These are phyloP conservation scores for Protonemura montana DNA, from an alignment of 2,888 invertebrate species.

Conservation along the genomic window DNA sequence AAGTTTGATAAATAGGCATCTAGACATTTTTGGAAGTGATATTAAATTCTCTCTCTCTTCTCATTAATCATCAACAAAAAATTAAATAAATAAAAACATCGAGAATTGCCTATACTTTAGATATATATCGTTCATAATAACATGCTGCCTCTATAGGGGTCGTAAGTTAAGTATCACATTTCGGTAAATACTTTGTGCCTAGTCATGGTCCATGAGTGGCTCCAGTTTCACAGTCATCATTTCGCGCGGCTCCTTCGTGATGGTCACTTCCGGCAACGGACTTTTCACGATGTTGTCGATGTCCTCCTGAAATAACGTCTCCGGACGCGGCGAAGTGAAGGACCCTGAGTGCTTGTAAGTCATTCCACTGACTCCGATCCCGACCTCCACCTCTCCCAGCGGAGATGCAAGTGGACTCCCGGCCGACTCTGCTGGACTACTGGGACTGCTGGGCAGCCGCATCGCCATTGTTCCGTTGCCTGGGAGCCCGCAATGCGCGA, in stretches of 20 bases:
- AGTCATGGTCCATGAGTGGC: conserved; percentile 46
- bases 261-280: conserved; percentile 54
- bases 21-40: conserved; percentile 49
- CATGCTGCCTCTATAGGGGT: conserved; percentile 21
- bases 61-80: background rate
- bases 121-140: conserved; percentile 26
- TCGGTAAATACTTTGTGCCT: conserved; percentile 43
- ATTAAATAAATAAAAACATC: too few relatives aligned
- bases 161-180: conserved; percentile 40
- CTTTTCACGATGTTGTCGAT: conserved; percentile 71
- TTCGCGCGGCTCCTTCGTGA: conserved; percentile 47
- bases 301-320: conserved; percentile 70
- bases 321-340: conserved; percentile 58
- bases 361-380: conserved; percentile 69
- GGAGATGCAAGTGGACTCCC: conserved; percentile 46
- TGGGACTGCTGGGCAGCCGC: conserved; percentile 54
- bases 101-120: conserved; percentile 17
- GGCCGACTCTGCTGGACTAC: conserved; percentile 55
- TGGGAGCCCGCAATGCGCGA: conserved; percentile 44
- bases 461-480: conserved; percentile 45
- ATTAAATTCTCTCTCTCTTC: conserved; percentile 43
- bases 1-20: conserved; percentile 45
- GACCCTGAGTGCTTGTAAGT: conserved; percentile 64
- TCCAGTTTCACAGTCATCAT: conserved; percentile 47
- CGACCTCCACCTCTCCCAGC: conserved; percentile 63